These are phyloP conservation scores for Euthynnus affinis DNA, from an alignment of 2,797 vertebrate species.

Conservation along the genomic window DNA sequence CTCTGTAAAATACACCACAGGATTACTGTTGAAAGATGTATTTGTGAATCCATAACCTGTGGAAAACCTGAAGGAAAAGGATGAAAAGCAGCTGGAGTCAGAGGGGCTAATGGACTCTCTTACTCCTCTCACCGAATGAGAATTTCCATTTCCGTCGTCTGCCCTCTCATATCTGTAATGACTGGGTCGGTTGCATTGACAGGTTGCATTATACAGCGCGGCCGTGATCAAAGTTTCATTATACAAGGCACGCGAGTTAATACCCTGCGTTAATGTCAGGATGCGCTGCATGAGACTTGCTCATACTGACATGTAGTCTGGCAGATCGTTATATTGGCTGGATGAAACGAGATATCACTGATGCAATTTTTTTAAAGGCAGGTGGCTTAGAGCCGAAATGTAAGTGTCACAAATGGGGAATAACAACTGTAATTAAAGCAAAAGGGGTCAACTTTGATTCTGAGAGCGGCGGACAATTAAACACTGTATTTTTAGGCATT, in stretches of 20 bases:
- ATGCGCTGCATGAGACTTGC: not conserved
- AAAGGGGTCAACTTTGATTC: conserved; percentile 8
- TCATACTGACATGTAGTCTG: not conserved
- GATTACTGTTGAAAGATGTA: no score
- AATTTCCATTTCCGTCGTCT: conserved; percentile 33
- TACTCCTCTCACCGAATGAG: conserved; percentile 23
- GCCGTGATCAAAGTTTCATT: conserved; percentile 59
- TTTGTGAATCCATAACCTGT: conserved; percentile 3
- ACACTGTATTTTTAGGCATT: not conserved
- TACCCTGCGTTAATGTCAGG: conserved; percentile 15
- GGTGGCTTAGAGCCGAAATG: not conserved
- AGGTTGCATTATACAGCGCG: conserved; percentile 20
- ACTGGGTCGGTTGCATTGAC: conserved; percentile 22
- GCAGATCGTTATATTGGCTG: not conserved
- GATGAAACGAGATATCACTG: not conserved
- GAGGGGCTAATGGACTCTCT: conserved; percentile 24
- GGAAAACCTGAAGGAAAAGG: not conserved
- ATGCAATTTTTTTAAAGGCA: not conserved
- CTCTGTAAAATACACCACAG: not conserved
- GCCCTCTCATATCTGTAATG: conserved; percentile 4
- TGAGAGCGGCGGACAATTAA: not conserved
- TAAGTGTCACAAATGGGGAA: not conserved
- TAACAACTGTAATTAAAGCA: not conserved
- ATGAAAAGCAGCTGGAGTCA: conserved; percentile 12
- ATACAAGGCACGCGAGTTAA: conserved; percentile 6